Percentiles rank a stretch among this genome's conserved stretches.
phyloP scores from a whole-genome alignment of 2,113 vertebrate species.

The Setophaga coronata region DNA sequence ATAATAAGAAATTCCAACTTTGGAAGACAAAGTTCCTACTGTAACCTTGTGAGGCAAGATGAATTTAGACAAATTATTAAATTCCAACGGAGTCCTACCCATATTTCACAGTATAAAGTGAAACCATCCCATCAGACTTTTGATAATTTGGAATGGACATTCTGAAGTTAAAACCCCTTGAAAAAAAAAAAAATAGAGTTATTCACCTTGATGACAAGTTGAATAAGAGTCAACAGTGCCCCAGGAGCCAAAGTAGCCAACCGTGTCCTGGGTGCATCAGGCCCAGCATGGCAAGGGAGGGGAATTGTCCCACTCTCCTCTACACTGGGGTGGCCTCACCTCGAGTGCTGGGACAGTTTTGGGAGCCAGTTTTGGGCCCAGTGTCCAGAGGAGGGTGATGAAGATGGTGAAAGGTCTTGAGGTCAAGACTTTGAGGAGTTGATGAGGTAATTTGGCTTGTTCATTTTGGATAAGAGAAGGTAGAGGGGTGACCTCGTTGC shows the following conservation, averaged over 20 bases:
- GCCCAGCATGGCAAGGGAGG: accelerated
- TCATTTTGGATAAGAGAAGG: not conserved
- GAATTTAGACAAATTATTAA: not conserved
- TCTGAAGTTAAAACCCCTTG: not conserved
- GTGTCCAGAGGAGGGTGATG: not conserved
- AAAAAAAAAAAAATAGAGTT: not conserved
- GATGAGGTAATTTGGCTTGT: not conserved
- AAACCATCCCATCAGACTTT: not conserved
- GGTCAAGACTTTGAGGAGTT: accelerated
- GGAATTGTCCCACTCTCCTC: accelerated
- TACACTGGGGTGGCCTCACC: accelerated
- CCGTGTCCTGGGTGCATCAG: accelerated
- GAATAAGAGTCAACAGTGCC: not conserved
- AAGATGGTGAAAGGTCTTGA: not conserved
- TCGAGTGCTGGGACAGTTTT: accelerated
- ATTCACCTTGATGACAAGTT: not conserved
- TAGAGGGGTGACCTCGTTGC: not conserved
- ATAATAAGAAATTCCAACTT: too few relatives aligned
- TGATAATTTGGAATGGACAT: not conserved
- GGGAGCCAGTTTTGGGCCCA: not conserved
- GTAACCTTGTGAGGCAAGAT: not conserved
- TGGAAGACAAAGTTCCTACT: not conserved
- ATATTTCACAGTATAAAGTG: not conserved
- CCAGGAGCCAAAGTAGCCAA: not conserved
- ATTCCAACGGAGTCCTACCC: not conserved